These are phyloP conservation scores for Amyelois transitella DNA, from an alignment of 1,140 invertebrate genomes.

Conservation along the genomic window DNA sequence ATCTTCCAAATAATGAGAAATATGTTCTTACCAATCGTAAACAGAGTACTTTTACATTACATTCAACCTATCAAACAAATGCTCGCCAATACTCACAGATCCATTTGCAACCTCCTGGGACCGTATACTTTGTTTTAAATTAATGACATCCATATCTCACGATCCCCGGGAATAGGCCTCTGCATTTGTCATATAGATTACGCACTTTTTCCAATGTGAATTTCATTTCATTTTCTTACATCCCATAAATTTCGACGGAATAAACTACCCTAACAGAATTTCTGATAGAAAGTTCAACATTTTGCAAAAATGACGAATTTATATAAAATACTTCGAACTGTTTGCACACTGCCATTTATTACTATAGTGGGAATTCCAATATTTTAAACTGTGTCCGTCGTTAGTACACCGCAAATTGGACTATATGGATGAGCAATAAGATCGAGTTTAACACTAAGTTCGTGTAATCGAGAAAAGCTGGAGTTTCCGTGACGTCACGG, in stretches of 20 bases:
- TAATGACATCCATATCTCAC: slow-evolving; percentile 43
- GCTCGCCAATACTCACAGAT: slow-evolving; percentile 26
- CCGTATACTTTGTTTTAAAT: slow-evolving; percentile 45
- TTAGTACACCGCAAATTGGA: slow-evolving; percentile 9
- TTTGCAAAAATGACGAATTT: not conserved
- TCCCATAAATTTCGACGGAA: slow-evolving; percentile 16
- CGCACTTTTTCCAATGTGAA: slow-evolving; percentile 36
- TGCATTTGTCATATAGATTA: slow-evolving; percentile 52
- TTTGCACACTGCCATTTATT: slow-evolving; percentile 22
- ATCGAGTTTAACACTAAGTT: slow-evolving; percentile 13
- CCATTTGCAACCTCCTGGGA: slow-evolving; percentile 24
- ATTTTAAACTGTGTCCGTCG: slow-evolving; percentile 16
- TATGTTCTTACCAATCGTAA: too few species aligned
- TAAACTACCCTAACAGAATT: too few species aligned
- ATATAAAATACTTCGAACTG: not conserved
- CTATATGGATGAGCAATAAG: slow-evolving; percentile 12
- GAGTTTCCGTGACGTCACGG: slow-evolving; percentile 22
- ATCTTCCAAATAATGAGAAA: too few species aligned
- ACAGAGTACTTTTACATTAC: not conserved
- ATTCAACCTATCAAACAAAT: slow-evolving; percentile 26
- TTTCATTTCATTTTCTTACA: slow-evolving; percentile 26
- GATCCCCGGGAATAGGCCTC: slow-evolving; percentile 37
- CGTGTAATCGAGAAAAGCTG: slow-evolving; percentile 14
- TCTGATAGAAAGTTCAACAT: too few species aligned
- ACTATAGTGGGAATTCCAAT: slow-evolving; percentile 8